phyloP scores from a whole-genome alignment of 2,888 invertebrate species.

The Amphipoea oculea region DNA sequence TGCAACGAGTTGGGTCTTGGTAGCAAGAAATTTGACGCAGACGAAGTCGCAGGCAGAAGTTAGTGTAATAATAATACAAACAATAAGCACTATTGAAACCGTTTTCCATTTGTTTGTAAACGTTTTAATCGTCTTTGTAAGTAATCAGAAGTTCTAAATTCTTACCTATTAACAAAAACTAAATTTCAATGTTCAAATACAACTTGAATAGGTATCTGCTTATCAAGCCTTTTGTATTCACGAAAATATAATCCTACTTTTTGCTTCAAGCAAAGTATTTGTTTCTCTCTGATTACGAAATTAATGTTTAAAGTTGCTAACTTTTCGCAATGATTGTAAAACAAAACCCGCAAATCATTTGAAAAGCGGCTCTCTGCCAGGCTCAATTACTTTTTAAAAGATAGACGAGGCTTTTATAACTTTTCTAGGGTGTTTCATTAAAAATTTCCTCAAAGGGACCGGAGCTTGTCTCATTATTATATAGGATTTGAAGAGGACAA shows the following conservation, averaged over 20 bases:
- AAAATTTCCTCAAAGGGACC: constrained; percentile 82
- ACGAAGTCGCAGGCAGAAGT: background rate
- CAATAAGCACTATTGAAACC: constrained; percentile 4
- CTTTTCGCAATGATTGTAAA: constrained; percentile 69
- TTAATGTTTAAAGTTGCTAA: constrained; percentile 68
- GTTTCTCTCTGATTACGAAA: constrained; percentile 65
- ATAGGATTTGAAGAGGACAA: constrained; percentile 81
- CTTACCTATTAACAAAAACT: constrained; percentile 25
- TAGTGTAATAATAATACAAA: constrained; percentile 13
- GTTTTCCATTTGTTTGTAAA: constrained; percentile 9
- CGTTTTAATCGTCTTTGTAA: constrained; percentile 39
- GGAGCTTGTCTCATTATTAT: constrained; percentile 84
- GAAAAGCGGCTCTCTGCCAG: constrained; percentile 71
- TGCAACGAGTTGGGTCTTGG: background rate
- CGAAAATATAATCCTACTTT: constrained; percentile 49
- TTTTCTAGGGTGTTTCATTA: constrained; percentile 84
- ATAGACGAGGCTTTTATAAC: constrained; percentile 81
- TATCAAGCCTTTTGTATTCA: constrained; percentile 54
- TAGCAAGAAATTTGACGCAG: background rate
- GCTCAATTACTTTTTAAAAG: constrained; percentile 84
- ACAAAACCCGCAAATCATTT: constrained; percentile 74
- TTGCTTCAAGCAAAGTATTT: constrained; percentile 62
- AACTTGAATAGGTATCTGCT: constrained; percentile 38
- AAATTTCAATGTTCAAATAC: constrained; percentile 30
- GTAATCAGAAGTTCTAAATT: constrained; percentile 33